phyloP scores from a whole-genome alignment of 2,113 vertebrate genomes.

The Orientallactaga bullata region DNA sequence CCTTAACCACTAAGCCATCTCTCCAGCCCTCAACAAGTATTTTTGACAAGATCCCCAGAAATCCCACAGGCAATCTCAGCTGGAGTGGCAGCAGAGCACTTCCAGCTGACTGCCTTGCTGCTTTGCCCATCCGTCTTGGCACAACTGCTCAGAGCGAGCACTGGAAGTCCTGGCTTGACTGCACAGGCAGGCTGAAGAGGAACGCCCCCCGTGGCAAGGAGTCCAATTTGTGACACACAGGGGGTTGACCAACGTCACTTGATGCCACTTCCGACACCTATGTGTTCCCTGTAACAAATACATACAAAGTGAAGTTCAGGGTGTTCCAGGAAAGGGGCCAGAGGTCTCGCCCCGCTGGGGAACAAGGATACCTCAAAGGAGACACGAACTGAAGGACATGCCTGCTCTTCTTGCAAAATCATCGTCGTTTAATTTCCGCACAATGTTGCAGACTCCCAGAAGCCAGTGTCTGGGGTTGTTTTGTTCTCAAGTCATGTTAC shows the following conservation, averaged over 20 bases:
- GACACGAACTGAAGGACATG: neutral
- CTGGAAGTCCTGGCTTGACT: neutral
- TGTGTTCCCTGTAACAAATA: conserved; percentile 15
- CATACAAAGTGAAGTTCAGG: neutral
- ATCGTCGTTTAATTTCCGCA: neutral
- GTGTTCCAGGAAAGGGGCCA: conserved; percentile 8
- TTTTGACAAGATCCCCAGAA: neutral
- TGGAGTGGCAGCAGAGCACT: neutral
- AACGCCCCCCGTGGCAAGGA: neutral
- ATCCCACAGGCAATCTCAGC: accelerated
- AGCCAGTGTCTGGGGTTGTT: neutral
- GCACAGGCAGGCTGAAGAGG: neutral
- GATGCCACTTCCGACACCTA: conserved; percentile 5
- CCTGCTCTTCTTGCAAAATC: neutral
- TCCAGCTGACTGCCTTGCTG: too few species aligned
- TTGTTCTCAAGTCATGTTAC: neutral
- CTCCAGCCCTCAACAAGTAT: neutral
- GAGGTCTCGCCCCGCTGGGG: conserved; percentile 15
- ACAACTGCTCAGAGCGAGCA: neutral
- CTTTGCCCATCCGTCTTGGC: neutral
- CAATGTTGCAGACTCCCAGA: neutral
- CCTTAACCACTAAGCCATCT: too few species aligned
- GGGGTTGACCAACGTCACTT: neutral
- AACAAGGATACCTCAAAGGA: neutral
- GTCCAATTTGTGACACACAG: accelerated